A percentile compares a stretch with the other conserved stretches of the same genome.
Evolutionary conservation across 2,888 invertebrate species (phyloP).

Genomic region (Troides helena): DNA sequence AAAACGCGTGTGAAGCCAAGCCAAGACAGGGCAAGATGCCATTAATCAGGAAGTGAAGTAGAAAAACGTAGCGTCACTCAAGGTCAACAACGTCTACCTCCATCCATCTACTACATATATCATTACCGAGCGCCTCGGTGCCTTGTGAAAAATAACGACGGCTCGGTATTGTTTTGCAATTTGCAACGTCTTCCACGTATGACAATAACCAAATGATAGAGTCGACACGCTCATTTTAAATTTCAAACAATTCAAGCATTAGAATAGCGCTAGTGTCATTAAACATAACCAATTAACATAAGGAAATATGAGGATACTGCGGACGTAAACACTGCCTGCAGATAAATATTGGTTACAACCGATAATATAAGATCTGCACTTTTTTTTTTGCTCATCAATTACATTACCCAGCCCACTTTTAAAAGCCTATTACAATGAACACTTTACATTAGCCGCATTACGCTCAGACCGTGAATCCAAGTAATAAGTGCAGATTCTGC

Average conservation of each 20-base stretch:
- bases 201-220: constrained; percentile 6
- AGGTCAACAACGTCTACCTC: constrained; percentile 63
- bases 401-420: constrained; percentile 63
- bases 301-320: background rate
- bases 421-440: constrained; percentile 44
- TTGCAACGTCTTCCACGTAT: constrained; percentile 50
- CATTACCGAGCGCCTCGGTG: constrained; percentile 48
- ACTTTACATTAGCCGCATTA: constrained; percentile 52
- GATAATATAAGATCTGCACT: constrained; percentile 30
- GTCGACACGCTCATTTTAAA: background rate
- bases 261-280: background rate
- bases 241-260: background rate
- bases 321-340: background rate
- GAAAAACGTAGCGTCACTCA: constrained; percentile 74
- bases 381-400: constrained; percentile 53
- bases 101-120: constrained; percentile 47
- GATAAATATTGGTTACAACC: background rate
- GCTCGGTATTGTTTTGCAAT: constrained; percentile 59
- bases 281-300: constrained; percentile 1
- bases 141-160: constrained; percentile 42
- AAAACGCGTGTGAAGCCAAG: constrained; percentile 41
- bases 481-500: constrained; percentile 67
- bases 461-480: constrained; percentile 55
- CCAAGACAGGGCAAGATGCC: constrained; percentile 63
- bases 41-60: constrained; percentile 75